Evolutionary conservation across 2,888 invertebrate species (phyloP).

Genomic region (Pandemis cinnamomeana): DNA sequence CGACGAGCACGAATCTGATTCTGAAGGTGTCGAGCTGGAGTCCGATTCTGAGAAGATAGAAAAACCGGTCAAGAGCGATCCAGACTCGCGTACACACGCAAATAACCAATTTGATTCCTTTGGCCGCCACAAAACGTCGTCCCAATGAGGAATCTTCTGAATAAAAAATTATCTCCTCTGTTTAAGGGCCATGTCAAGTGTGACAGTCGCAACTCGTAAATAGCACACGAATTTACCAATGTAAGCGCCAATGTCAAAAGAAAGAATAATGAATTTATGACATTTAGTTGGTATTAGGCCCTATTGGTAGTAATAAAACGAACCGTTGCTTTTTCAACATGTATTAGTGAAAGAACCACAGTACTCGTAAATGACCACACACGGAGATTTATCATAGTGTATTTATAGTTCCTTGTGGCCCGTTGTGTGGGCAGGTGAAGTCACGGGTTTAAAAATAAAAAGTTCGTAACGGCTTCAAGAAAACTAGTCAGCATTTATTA

Average conservation of each 20-base stretch:
- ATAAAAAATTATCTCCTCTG: too few species aligned
- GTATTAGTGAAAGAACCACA: neutral
- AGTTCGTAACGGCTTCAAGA: neutral
- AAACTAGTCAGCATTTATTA: neutral
- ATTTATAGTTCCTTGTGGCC: constrained; percentile 6
- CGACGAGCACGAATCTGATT: constrained; percentile 80
- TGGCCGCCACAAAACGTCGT: too few species aligned
- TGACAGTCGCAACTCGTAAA: too few species aligned
- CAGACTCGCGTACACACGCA: too few species aligned
- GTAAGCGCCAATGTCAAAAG: too few species aligned
- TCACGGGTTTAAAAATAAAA: neutral
- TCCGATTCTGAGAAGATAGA: constrained; percentile 66
- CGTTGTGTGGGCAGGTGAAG: constrained; percentile 12
- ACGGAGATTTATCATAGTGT: constrained; percentile 3
- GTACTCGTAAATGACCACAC: constrained; percentile 1
- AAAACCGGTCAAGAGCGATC: neutral
- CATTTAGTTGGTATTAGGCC: too few species aligned
- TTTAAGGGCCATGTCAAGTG: too few species aligned
- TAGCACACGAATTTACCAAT: too few species aligned
- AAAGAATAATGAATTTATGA: too few species aligned
- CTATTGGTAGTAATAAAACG: neutral
- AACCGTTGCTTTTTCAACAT: neutral
- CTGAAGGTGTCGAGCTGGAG: constrained; percentile 74
- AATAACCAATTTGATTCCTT: too few species aligned
- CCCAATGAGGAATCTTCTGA: too few species aligned